Percentiles rank a stretch among this genome's conserved stretches.
These are phyloP conservation scores for Pristionchus mayeri DNA, from an alignment of 2,888 invertebrate genomes.

Conservation along the genomic window DNA sequence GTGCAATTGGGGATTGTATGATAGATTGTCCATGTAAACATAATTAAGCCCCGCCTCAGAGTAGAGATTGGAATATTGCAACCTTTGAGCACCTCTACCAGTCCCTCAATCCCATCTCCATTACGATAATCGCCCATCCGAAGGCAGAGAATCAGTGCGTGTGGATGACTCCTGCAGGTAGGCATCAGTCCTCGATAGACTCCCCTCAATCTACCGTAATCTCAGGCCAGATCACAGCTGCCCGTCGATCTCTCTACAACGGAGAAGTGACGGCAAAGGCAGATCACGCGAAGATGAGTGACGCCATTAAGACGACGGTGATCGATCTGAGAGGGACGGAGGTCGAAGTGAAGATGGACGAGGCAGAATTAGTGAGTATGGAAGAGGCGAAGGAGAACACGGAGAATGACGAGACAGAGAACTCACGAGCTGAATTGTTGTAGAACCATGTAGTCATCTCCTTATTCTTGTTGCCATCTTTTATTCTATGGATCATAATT, in stretches of 20 bases:
- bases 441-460: background rate
- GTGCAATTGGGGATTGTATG: no score
- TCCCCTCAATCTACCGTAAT: conserved; percentile 1
- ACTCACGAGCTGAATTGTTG: no score
- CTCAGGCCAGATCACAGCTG: background rate
- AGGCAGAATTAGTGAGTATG: background rate
- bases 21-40: no score
- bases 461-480: background rate
- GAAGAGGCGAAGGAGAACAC: background rate
- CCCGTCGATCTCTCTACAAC: background rate
- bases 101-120: background rate
- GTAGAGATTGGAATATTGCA: background rate
- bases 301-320: background rate
- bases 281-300: conserved; percentile 24
- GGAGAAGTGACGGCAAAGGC: conserved; percentile 4
- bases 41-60: no score
- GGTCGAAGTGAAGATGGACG: background rate
- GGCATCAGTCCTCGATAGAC: background rate
- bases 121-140: background rate
- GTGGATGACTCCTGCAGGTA: conserved; percentile 28
- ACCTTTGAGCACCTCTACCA: conserved; percentile 9
- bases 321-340: conserved; percentile 45
- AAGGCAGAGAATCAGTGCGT: background rate
- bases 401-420: background rate
- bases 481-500: background rate